Percentiles rank a stretch among this genome's conserved stretches.
These are phyloP conservation scores for Polia nebulosa DNA, from an alignment of 2,888 invertebrate species.

Conservation along the genomic window DNA sequence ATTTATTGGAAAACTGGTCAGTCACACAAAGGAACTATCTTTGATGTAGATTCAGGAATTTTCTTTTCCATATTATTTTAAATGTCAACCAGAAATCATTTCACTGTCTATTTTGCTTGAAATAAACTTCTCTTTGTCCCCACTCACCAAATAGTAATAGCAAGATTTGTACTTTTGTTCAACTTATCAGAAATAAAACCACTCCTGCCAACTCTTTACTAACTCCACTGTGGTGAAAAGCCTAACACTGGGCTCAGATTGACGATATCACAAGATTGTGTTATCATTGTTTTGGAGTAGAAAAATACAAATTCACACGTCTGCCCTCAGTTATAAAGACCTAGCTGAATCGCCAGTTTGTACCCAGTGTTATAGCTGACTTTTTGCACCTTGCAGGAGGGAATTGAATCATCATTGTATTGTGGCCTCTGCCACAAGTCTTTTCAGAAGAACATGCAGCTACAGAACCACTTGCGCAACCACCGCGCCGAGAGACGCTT, in stretches of 20 bases:
- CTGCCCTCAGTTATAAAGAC: not conserved
- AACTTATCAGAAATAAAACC: not conserved
- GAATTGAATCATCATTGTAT: constrained; percentile 77
- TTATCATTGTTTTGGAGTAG: not conserved
- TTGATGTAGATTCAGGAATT: not conserved
- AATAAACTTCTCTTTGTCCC: not conserved
- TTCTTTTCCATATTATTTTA: not conserved
- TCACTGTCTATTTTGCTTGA: not conserved
- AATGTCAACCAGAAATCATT: not conserved
- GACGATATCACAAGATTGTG: not conserved
- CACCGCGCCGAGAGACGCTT: constrained; percentile 89
- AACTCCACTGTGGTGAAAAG: not conserved
- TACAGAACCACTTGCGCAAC: constrained; percentile 88
- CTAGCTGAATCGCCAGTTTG: constrained; percentile 7
- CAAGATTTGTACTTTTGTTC: not conserved
- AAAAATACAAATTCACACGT: not conserved
- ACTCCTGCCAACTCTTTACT: not conserved
- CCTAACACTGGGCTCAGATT: constrained; percentile 26
- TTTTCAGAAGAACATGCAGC: constrained; percentile 87
- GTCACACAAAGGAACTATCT: not conserved
- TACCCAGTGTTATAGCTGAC: constrained; percentile 23
- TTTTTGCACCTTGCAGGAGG: constrained; percentile 74
- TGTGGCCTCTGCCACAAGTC: constrained; percentile 88
- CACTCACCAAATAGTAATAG: not conserved
- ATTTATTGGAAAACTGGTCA: not conserved